These are phyloP conservation scores for Epizoanthus rinbou DNA, from an alignment of 92 coral and sea anemone species.

Conservation along the genomic window DNA sequence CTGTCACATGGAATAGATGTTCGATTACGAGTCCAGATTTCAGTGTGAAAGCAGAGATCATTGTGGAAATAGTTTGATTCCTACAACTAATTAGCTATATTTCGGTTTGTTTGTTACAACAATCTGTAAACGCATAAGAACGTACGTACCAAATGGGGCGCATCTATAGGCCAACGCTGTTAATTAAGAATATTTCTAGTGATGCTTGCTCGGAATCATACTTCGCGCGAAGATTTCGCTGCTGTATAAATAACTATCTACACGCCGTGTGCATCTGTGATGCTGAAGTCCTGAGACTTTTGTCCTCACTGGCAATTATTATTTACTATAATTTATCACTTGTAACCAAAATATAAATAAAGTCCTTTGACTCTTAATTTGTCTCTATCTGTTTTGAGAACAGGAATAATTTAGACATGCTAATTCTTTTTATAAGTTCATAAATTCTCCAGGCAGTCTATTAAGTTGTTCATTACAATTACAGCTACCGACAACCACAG, in stretches of 20 bases:
- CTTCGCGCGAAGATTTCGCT: slow-evolving; percentile 12
- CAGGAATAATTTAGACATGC: slow-evolving; percentile 37
- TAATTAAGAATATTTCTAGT: slow-evolving; percentile 10
- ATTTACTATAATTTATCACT: slow-evolving; percentile 10
- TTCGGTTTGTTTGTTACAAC: background rate
- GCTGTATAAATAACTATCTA: slow-evolving; percentile 24
- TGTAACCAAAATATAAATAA: slow-evolving; percentile 63
- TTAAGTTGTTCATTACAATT: background rate
- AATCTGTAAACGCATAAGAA: slow-evolving; percentile 7
- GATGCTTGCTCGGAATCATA: slow-evolving; percentile 6
- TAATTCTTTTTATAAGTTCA: slow-evolving; percentile 29
- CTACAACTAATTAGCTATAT: background rate
- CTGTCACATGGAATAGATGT: slow-evolving; percentile 3
- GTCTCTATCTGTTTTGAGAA: slow-evolving; percentile 21
- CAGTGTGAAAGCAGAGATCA: background rate
- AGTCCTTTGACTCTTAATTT: slow-evolving; percentile 71
- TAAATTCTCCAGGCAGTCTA: background rate
- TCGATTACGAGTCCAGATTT: background rate
- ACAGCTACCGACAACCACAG: slow-evolving; percentile 92
- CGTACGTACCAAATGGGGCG: slow-evolving; percentile 23
- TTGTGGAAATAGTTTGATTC: slow-evolving; percentile 4
- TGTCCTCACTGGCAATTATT: slow-evolving; percentile 10
- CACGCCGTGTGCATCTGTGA: background rate
- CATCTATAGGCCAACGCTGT: slow-evolving; percentile 11
- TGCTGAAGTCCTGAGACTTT: slow-evolving; percentile 11